A percentile compares a stretch with the other conserved stretches of the same genome.
Evolutionary conservation across 2,888 invertebrate species (phyloP).

Genomic region (Drosophila mulleri): DNA sequence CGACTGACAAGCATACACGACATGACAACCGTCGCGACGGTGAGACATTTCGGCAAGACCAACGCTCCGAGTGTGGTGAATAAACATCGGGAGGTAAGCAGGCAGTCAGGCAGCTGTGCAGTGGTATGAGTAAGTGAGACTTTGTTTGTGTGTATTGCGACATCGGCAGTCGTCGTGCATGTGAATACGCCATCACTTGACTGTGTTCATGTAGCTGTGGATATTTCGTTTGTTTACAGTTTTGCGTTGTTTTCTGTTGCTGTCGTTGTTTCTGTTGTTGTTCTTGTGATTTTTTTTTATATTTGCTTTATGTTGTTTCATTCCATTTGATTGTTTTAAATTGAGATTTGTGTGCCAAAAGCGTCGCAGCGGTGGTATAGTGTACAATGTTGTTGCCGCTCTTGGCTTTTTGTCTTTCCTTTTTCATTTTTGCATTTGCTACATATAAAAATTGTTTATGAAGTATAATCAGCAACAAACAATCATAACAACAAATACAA

Average conservation of each 20-base stretch:
- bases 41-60: slow-evolving; percentile 56
- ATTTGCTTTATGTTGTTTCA: slow-evolving; percentile 57
- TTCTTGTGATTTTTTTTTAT: slow-evolving; percentile 29
- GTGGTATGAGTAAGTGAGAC: slow-evolving; percentile 21
- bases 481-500: slow-evolving; percentile 6
- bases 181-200: slow-evolving; percentile 33
- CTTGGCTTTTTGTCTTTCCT: background rate
- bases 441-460: slow-evolving; percentile 40
- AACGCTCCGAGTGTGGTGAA: slow-evolving; percentile 63
- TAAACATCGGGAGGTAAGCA: slow-evolving; percentile 40
- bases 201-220: slow-evolving; percentile 40
- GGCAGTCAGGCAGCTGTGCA: background rate
- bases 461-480: slow-evolving; percentile 33
- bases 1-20: slow-evolving; percentile 23
- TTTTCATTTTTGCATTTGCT: slow-evolving; percentile 23
- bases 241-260: slow-evolving; percentile 55
- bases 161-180: slow-evolving; percentile 36
- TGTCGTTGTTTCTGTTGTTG: slow-evolving; percentile 18
- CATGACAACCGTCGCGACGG: slow-evolving; percentile 26
- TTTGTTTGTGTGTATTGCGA: slow-evolving; percentile 45
- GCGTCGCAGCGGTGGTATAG: slow-evolving; percentile 43
- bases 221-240: slow-evolving; percentile 75
- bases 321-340: slow-evolving; percentile 77
- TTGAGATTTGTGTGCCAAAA: slow-evolving; percentile 75
- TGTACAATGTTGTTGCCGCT: slow-evolving; percentile 19